Evolutionary conservation across 2,797 vertebrate species (phyloP).

Genomic region (Phaenicophaeus curvirostris): DNA sequence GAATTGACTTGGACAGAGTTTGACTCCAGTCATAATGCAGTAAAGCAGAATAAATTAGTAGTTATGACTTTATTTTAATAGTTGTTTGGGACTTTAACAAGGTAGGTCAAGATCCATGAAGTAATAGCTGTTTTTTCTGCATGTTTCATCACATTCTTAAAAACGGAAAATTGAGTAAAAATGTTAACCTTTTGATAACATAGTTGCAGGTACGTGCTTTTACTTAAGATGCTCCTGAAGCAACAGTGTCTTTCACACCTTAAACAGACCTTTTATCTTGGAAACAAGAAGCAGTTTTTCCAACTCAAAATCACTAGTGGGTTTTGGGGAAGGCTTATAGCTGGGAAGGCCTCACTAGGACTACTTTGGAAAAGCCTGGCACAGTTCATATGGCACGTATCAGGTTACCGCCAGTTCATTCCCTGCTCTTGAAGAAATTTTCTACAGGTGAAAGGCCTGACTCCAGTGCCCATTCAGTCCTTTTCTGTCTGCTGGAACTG

Average conservation of each 20-base stretch:
- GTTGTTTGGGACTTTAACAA: neutral
- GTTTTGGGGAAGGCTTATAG: neutral
- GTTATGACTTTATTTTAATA: neutral
- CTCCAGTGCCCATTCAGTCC: rapidly evolving
- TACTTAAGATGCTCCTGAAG: neutral
- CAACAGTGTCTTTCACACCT: neutral
- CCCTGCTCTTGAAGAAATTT: neutral
- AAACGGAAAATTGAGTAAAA: neutral
- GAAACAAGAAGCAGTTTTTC: neutral
- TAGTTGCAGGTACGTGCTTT: neutral
- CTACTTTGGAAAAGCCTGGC: neutral
- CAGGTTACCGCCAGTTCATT: neutral
- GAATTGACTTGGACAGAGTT: neutral
- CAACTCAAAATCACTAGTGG: neutral
- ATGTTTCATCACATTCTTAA: neutral
- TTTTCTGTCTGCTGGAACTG: neutral
- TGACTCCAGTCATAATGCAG: neutral
- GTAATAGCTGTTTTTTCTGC: neutral
- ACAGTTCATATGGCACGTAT: rapidly evolving
- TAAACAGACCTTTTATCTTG: neutral
- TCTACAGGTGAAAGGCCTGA: neutral
- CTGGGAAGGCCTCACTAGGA: neutral
- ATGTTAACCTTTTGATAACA: neutral
- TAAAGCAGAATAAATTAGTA: neutral
- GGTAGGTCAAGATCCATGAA: neutral